Percentiles rank a stretch among this genome's conserved stretches.
These are phyloP conservation scores for Stratiomys singularior DNA, from an alignment of 2,888 invertebrate genomes.

Conservation along the genomic window DNA sequence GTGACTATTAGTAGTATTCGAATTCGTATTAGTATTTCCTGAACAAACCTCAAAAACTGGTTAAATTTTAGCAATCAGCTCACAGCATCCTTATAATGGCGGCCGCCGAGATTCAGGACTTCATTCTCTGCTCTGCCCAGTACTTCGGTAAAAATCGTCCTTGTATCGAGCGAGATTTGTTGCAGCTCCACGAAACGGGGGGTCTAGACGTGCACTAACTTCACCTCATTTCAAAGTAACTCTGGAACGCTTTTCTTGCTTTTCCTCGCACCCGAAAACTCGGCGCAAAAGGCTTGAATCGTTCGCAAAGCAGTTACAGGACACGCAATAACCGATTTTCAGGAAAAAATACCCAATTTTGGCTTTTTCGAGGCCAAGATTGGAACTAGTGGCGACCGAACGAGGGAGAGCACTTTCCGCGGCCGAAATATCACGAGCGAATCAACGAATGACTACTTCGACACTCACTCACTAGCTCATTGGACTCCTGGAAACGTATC, in stretches of 20 bases:
- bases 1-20: neutral
- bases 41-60: slow-evolving; percentile 50
- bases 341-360: neutral
- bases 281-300: neutral
- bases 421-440: slow-evolving; percentile 26
- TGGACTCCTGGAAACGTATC: neutral
- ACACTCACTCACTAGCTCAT: slow-evolving; percentile 5
- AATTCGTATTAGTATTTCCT: slow-evolving; percentile 32
- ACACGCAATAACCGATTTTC: neutral
- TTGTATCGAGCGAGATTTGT: neutral
- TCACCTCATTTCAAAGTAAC: neutral
- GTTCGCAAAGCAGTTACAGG: slow-evolving; percentile 3
- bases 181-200: neutral
- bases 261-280: slow-evolving; percentile 8
- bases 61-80: slow-evolving; percentile 44
- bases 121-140: slow-evolving; percentile 24
- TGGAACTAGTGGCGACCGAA: slow-evolving; percentile 8
- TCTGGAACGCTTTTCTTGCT: neutral
- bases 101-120: slow-evolving; percentile 48
- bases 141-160: slow-evolving; percentile 8
- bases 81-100: slow-evolving; percentile 52
- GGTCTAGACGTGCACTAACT: slow-evolving; percentile 15
- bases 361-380: slow-evolving; percentile 30
- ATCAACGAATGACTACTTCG: slow-evolving; percentile 17
- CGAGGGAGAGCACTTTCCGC: slow-evolving; percentile 36